Conservation (phyloP, 2,888 invertebrate genomes). For the Girardia tigrina region DNA sequence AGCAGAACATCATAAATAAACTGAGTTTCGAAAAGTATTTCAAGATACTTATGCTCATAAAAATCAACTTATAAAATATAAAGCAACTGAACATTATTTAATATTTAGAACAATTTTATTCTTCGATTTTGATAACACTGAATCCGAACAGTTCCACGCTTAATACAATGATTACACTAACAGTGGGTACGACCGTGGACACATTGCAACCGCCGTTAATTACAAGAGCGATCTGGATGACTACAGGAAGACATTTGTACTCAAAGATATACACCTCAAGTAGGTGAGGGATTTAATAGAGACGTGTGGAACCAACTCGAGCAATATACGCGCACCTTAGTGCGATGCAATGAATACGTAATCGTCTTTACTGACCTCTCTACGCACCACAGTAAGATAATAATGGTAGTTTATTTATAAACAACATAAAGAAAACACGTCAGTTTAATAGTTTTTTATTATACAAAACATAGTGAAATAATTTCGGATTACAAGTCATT, state of each 20-base stretch:
- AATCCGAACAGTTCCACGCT: conserved; percentile 55
- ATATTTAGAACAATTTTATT: conserved; percentile 57
- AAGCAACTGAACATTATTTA: no score
- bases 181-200: conserved; percentile 86
- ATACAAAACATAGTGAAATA: no score
- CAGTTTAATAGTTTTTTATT: no score
- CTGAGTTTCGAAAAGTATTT: no score
- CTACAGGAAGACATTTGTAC: conserved; percentile 60
- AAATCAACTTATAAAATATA: no score
- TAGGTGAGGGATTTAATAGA: conserved; percentile 36
- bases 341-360: conserved; percentile 66
- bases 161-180: conserved; percentile 61
- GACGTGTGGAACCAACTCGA: not conserved
- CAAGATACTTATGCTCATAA: no score
- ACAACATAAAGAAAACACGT: no score
- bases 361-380: conserved; percentile 70
- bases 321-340: conserved; percentile 35
- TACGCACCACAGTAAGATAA: conserved; percentile 67
- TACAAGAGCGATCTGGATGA: conserved; percentile 56
- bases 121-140: conserved; percentile 65
- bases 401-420: no score
- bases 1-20: no score
- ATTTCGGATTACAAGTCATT: no score
- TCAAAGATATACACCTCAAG: conserved; percentile 90
- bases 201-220: conserved; percentile 91